Evolutionary conservation across 53 echinoderm and acorn worm species (phyloP).

Genomic region (Holothuria leucospilota): DNA sequence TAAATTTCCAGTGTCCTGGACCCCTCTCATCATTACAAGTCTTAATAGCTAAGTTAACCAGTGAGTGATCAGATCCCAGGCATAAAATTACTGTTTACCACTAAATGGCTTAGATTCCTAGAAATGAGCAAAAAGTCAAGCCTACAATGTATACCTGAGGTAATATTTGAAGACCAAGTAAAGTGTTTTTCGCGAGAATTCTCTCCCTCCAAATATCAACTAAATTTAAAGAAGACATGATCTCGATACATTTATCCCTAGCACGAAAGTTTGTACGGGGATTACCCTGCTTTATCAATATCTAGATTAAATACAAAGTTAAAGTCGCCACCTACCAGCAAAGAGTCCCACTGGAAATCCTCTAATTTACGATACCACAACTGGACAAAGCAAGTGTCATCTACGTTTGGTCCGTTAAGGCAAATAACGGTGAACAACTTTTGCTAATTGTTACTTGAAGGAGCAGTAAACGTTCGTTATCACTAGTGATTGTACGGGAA

Average conservation of each 20-base stretch:
- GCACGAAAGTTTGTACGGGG: conserved; percentile 14
- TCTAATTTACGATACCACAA: not conserved
- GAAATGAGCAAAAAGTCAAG: too few species aligned
- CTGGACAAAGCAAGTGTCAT: not conserved
- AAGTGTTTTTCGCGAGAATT: conserved; percentile 3
- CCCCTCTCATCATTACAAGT: conserved; percentile 9
- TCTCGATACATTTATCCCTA: too few species aligned
- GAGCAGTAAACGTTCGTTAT: not conserved
- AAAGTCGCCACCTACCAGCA: too few species aligned
- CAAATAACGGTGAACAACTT: not conserved
- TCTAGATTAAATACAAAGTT: too few species aligned
- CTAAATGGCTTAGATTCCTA: conserved; percentile 7
- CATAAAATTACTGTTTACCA: not conserved
- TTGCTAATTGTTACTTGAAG: not conserved
- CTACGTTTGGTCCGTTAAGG: not conserved
- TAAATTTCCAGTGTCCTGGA: conserved; percentile 41
- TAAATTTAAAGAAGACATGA: too few species aligned
- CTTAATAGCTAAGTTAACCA: conserved; percentile 14
- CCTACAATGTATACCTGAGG: conserved; percentile 7
- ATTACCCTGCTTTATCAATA: not conserved
- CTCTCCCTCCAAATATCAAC: conserved; percentile 25
- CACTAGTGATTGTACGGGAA: not conserved
- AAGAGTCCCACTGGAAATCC: too few species aligned
- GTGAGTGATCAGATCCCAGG: conserved; percentile 43
- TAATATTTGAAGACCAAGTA: conserved; percentile 11